Evolutionary conservation across 2,113 vertebrate species (phyloP).

Genomic region (Cynopterus brachyotis): DNA sequence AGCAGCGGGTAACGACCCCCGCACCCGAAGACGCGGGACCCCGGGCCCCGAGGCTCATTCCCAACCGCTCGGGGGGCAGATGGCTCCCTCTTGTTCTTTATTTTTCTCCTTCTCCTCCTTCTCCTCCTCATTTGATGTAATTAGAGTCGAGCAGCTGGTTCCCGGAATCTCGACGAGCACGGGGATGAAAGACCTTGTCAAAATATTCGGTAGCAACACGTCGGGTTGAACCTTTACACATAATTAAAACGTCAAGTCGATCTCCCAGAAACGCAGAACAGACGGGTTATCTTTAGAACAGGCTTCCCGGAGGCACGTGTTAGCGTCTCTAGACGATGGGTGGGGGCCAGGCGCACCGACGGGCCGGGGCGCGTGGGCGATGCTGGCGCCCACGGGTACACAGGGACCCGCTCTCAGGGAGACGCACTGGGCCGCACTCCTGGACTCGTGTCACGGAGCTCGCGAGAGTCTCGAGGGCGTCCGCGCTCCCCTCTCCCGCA

Average conservation of each 20-base stretch:
- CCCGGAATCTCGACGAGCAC: slow-evolving; percentile 46
- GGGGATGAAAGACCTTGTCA: slow-evolving; percentile 48
- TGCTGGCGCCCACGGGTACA: fast-evolving
- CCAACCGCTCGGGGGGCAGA: neutral
- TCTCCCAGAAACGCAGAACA: slow-evolving; percentile 11
- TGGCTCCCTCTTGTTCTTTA: neutral
- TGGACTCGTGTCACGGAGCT: neutral
- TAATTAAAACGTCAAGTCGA: slow-evolving; percentile 59
- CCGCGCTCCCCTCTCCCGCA: neutral
- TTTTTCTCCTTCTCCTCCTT: neutral
- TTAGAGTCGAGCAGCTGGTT: slow-evolving; percentile 19
- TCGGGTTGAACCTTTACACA: slow-evolving; percentile 33
- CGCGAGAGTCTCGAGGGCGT: neutral
- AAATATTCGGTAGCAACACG: slow-evolving; percentile 31
- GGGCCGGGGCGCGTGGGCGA: fast-evolving
- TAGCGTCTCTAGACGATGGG: fast-evolving
- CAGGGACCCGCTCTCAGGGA: neutral
- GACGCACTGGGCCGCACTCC: fast-evolving
- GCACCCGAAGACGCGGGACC: neutral
- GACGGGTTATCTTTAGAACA: neutral
- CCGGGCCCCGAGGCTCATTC: neutral
- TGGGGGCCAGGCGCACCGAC: too few species aligned
- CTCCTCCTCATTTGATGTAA: neutral
- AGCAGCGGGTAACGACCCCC: neutral
- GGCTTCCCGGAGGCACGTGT: neutral